Percentiles rank a stretch among this genome's conserved stretches.
phyloP scores from a whole-genome alignment of 37 sponge, comb jelly and placozoan genomes.

The Theonella swinhoei region DNA sequence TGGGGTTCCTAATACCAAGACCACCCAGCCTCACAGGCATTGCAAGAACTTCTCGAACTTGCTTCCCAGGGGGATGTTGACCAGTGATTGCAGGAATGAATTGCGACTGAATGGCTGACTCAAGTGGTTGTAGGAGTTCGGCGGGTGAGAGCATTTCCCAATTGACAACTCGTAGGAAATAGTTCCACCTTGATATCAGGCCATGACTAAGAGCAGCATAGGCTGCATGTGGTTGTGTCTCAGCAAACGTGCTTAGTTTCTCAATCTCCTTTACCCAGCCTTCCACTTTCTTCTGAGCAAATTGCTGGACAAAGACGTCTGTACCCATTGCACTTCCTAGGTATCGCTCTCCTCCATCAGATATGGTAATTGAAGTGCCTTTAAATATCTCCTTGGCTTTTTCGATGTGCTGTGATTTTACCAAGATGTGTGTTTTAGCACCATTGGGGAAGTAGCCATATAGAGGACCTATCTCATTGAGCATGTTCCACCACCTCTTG shows the following conservation, averaged over 20 bases:
- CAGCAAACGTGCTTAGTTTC: not conserved
- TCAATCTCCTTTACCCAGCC: not conserved
- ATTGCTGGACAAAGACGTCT: not conserved
- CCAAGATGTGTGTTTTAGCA: conserved; percentile 16
- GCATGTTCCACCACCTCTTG: conserved; percentile 16
- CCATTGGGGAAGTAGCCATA: conserved; percentile 32
- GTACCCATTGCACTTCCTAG: not conserved
- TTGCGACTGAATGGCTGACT: not conserved
- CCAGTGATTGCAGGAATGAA: conserved; percentile 34
- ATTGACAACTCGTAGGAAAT: not conserved
- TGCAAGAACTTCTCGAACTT: conserved; percentile 15
- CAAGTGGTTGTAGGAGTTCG: conserved; percentile 18
- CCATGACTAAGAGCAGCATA: not conserved
- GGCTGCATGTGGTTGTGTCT: not conserved
- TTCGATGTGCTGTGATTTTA: conserved; percentile 31
- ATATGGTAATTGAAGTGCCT: not conserved
- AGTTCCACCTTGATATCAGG: not conserved
- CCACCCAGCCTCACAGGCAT: conserved; percentile 33
- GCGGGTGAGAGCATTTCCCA: not conserved
- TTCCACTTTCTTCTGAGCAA: not conserved
- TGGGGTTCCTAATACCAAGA: conserved; percentile 10
- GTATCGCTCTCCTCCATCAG: not conserved
- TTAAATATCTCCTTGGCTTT: conserved; percentile 14
- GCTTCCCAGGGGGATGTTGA: not conserved
- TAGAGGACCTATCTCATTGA: not conserved